These are phyloP conservation scores for Dysmachus trigonus DNA, from an alignment of 2,888 invertebrate genomes.

Conservation along the genomic window DNA sequence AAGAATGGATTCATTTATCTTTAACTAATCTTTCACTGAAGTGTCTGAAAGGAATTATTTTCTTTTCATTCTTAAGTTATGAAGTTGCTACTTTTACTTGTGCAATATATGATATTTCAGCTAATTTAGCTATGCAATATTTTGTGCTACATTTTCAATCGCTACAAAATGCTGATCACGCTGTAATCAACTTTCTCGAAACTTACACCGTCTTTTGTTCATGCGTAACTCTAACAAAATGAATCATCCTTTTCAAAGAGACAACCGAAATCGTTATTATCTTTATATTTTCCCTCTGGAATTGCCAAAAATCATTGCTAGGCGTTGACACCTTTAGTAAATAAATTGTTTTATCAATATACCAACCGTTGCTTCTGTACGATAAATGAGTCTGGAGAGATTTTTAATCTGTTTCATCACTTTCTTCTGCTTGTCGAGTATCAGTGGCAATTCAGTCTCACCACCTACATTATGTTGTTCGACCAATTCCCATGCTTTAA, in stretches of 20 bases:
- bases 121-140: not conserved
- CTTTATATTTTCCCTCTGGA: not conserved
- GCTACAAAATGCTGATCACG: not conserved
- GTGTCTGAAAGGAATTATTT: too few relatives aligned
- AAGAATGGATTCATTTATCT: not conserved
- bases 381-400: constrained; percentile 61
- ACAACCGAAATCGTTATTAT: not conserved
- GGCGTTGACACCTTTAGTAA: not conserved
- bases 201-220: not conserved
- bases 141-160: not conserved
- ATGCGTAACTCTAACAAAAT: not conserved
- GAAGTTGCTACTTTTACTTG: too few relatives aligned
- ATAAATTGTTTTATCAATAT: not conserved
- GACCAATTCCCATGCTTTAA: constrained; percentile 73
- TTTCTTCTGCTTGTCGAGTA: constrained; percentile 70
- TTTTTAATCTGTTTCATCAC: constrained; percentile 67
- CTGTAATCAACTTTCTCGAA: not conserved
- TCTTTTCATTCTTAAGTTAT: not conserved
- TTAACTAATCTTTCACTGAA: too few relatives aligned
- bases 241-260: not conserved
- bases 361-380: constrained; percentile 60
- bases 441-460: constrained; percentile 70
- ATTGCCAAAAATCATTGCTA: not conserved
- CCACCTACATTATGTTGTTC: constrained; percentile 67
- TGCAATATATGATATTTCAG: not conserved